Percentiles rank a stretch among this genome's conserved stretches.
These are phyloP conservation scores for Sinocyclocheilus maitianheensis DNA, from an alignment of 2,113 vertebrate species.

Conservation along the genomic window DNA sequence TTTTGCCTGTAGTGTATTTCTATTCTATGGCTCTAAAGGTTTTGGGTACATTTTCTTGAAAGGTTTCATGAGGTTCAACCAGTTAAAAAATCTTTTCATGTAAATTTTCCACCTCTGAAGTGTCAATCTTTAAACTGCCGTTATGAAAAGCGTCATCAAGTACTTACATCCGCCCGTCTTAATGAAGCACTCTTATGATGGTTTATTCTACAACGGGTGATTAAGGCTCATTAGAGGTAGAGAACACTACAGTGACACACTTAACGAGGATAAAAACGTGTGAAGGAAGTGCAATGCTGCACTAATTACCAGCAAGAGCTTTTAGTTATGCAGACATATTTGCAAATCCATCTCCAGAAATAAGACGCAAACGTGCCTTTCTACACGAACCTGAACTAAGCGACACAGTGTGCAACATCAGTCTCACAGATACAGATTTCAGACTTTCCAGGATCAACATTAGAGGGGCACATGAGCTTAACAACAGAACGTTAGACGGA, in stretches of 20 bases:
- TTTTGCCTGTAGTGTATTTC: too few species aligned
- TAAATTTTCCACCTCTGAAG: neutral
- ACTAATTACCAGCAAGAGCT: conserved; percentile 27
- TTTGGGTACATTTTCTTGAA: neutral
- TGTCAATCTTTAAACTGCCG: neutral
- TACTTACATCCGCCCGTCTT: neutral
- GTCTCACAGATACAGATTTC: neutral
- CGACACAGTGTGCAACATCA: neutral
- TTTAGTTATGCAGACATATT: conserved; percentile 16
- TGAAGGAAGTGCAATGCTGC: conserved; percentile 30
- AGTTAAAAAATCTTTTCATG: neutral
- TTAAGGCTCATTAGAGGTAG: conserved; percentile 40
- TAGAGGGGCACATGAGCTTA: neutral
- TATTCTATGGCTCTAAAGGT: too few species aligned
- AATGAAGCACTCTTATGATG: conserved; percentile 17
- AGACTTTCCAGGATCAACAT: neutral
- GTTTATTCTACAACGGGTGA: conserved; percentile 16
- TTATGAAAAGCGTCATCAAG: neutral
- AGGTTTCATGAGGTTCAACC: neutral
- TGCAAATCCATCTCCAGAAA: neutral
- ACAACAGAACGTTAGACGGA: neutral
- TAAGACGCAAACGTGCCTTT: neutral
- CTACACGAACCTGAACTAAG: neutral
- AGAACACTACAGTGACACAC: conserved; percentile 12
- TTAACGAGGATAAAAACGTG: conserved; percentile 40